Percentiles rank a stretch among this genome's conserved stretches.
phyloP scores from a whole-genome alignment of 2,888 invertebrate genomes.

The Pollenia labialis region DNA sequence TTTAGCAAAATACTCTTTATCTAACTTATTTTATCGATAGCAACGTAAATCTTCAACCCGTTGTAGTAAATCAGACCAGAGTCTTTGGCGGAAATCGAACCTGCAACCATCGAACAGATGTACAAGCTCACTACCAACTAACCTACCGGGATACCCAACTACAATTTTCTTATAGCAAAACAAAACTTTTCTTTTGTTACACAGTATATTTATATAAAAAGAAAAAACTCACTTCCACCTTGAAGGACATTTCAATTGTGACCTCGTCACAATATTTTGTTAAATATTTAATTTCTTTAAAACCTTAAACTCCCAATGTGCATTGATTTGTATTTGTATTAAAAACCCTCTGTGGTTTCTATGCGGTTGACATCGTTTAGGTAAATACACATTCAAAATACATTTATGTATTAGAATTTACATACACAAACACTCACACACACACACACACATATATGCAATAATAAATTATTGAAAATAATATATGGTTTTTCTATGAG shows the following conservation, averaged over 20 bases:
- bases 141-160: no score
- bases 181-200: no score
- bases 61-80: no score
- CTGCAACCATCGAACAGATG: no score
- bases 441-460: not conserved
- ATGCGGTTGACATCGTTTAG: constrained; percentile 69
- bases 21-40: no score
- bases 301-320: constrained; percentile 44
- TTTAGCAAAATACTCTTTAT: no score
- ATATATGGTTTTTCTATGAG: not conserved
- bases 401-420: constrained; percentile 46
- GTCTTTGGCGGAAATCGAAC: no score
- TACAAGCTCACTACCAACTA: no score
- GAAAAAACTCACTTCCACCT: not conserved
- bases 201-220: no score
- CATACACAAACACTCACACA: not conserved
- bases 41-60: no score
- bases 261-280: constrained; percentile 22
- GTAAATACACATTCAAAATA: constrained; percentile 56
- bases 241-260: constrained; percentile 10
- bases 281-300: constrained; percentile 16
- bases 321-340: constrained; percentile 60
- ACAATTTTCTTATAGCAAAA: no score
- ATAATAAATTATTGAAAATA: constrained; percentile 65
- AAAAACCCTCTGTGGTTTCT: constrained; percentile 56